phyloP scores from a whole-genome alignment of 2,113 vertebrate genomes.

The Cynoglossus semilaevis region DNA sequence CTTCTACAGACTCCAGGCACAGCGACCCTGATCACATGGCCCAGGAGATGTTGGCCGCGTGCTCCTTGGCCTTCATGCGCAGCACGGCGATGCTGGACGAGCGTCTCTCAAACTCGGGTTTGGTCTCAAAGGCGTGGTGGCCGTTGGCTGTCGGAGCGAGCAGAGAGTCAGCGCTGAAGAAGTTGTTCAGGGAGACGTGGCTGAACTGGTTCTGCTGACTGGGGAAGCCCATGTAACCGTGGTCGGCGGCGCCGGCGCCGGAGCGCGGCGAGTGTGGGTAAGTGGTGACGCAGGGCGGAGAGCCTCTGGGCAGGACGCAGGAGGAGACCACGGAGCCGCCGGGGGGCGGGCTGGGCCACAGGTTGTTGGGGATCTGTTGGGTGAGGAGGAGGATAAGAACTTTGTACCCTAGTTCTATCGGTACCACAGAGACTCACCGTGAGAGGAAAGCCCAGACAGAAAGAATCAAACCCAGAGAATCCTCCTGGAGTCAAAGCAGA shows the following conservation, averaged over 20 bases:
- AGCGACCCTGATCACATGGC: constrained; percentile 83
- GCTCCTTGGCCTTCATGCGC: constrained; percentile 99
- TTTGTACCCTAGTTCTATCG: too few relatives aligned
- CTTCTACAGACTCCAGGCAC: constrained; percentile 8
- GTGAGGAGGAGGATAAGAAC: constrained; percentile 34
- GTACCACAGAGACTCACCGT: too few relatives aligned
- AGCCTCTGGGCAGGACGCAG: constrained; percentile 92
- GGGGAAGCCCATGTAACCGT: constrained; percentile 90
- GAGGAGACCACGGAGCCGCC: constrained; percentile 90
- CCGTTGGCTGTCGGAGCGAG: constrained; percentile 84
- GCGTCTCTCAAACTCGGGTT: constrained; percentile 94
- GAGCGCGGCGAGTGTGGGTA: constrained; percentile 88
- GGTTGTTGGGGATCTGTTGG: constrained; percentile 93
- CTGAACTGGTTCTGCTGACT: constrained; percentile 96
- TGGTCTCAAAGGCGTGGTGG: constrained; percentile 91
- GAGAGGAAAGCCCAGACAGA: too few relatives aligned
- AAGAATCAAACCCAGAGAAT: too few relatives aligned
- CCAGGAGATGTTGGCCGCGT: constrained; percentile 98
- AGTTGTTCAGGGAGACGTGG: constrained; percentile 94
- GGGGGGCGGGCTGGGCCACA: constrained; percentile 87
- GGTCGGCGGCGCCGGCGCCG: constrained; percentile 70
- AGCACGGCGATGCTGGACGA: constrained; percentile 98
- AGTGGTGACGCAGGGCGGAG: constrained; percentile 91
- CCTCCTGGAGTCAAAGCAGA: too few relatives aligned
- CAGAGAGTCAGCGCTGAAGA: constrained; percentile 91